Base-by-base conservation (phyloP, 2,797 vertebrate genomes). In the Macroramphosus scolopax region DNA sequence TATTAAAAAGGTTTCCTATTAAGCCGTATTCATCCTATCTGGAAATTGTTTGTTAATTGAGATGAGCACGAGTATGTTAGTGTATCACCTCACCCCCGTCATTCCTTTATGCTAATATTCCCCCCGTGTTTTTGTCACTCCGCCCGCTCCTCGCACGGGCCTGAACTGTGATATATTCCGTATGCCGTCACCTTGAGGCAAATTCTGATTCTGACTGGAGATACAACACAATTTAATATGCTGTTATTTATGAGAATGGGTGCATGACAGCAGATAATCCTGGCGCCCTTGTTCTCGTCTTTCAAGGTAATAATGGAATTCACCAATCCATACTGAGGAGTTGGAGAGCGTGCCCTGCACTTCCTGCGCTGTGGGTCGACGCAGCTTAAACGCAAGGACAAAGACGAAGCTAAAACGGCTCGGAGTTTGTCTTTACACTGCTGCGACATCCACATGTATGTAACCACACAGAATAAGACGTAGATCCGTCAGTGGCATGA, bases 291-390 rank as follows among this genome's bases (percentile, higher is more conserved):
- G 79, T 78, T 84, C 64, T 63, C 17, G 44, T 81, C 79, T 83
- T 86, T 87, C 79, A 88, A 82, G 77, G 81, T 81, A 85, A 87
- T 75, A 78, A 82, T 59, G 58, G 61, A 82, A 84, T 68, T 72
- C 72, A 59, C 69, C 64, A 73, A 72, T 77, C 63, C 48, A 48
- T 61, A 54, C 34, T 46, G 36, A 37, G 59, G 65, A 62, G 72
- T 66, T 72, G 59, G 51, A 22, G 53, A 65, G 62, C 47, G 31
- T 42, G 52, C 45, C 34, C 30, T 38, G 37, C 31, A 63, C 40
- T 59, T 44, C 49, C 49, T 62, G 43, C 50, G 26, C 41, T 59
- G 37, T 2, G 18, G 26, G 65, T 69, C 33, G 36, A 55, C 58
- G 53, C 13, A 38, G 68, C 52, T 64, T 41, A 58, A 51, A 77